Percentiles rank a stretch among this genome's conserved stretches.
These are phyloP conservation scores for Urocynchramus pylzowi DNA, from an alignment of 2,113 vertebrate species.

Conservation along the genomic window DNA sequence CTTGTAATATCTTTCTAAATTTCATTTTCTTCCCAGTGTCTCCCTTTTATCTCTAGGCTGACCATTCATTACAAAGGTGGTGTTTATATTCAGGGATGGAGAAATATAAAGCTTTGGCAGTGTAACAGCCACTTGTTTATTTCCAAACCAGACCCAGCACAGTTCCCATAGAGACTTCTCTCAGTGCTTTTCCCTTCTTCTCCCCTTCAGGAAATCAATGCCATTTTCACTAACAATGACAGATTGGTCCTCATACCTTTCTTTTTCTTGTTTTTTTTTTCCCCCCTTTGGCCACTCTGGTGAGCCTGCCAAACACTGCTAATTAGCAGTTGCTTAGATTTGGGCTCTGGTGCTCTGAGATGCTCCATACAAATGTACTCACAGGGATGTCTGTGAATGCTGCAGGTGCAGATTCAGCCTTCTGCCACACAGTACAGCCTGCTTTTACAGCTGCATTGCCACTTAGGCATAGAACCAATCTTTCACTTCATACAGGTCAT, in stretches of 20 bases:
- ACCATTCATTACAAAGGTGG: not conserved
- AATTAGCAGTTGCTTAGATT: not conserved
- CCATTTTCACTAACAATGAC: not conserved
- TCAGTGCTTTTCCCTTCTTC: not conserved
- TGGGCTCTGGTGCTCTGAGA: not conserved
- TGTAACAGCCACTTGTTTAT: not conserved
- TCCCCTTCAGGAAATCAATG: not conserved
- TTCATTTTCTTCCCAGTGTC: not conserved
- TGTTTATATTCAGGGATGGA: rapidly evolving
- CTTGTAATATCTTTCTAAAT: not conserved
- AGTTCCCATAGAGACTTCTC: not conserved
- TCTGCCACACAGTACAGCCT: not conserved
- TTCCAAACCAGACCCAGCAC: not conserved
- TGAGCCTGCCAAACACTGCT: not conserved
- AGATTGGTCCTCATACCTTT: not conserved
- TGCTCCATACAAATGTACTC: not conserved
- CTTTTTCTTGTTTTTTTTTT: not conserved
- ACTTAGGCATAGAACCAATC: not conserved
- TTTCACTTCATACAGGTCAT: not conserved
- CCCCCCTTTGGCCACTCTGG: not conserved
- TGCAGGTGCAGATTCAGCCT: not conserved
- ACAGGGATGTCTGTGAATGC: not conserved
- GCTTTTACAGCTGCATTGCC: not conserved
- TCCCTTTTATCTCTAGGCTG: constrained; percentile 6
- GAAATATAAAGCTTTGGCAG: not conserved